A percentile compares a stretch with the other conserved stretches of the same genome.
Evolutionary conservation across 2,888 invertebrate genomes (phyloP).

Genomic region (Petrolisthes cinctipes): DNA sequence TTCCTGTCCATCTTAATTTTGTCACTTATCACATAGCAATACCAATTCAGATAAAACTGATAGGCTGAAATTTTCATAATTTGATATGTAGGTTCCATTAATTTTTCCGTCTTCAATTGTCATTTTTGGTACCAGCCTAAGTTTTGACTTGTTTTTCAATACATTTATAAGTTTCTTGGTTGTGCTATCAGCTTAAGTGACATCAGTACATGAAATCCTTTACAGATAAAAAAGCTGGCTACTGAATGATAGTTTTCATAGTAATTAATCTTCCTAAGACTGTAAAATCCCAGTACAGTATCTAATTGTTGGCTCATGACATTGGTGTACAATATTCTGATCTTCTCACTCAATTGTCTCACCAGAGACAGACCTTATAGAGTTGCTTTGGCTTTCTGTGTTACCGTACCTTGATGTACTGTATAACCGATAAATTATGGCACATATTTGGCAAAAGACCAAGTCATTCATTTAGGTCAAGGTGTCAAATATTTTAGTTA

Average conservation of each 20-base stretch:
- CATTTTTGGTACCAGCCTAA: not conserved
- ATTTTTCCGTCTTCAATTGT: not conserved
- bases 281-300: slow-evolving; percentile 27
- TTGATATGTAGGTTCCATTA: not conserved
- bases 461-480: slow-evolving; percentile 14
- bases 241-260: no score
- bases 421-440: not conserved
- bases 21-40: not conserved
- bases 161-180: no score
- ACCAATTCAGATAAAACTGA: not conserved
- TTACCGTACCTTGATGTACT: slow-evolving; percentile 26
- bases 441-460: slow-evolving; percentile 32
- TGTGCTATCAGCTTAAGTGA: no score
- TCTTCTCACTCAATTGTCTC: slow-evolving; percentile 16
- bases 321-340: slow-evolving; percentile 19
- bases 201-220: no score
- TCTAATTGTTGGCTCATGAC: slow-evolving; percentile 24
- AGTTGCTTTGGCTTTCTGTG: slow-evolving; percentile 52
- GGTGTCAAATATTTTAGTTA: not conserved
- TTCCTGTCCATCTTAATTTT: slow-evolving; percentile 30
- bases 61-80: not conserved
- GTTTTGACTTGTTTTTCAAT: not conserved
- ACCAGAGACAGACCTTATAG: slow-evolving; percentile 31
- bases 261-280: not conserved
- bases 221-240: no score